Evolutionary conservation across 1,140 invertebrate genomes (phyloP), one percentile per base, ranked within the genome.

Genomic region (Drosophila seguyi): DNA sequence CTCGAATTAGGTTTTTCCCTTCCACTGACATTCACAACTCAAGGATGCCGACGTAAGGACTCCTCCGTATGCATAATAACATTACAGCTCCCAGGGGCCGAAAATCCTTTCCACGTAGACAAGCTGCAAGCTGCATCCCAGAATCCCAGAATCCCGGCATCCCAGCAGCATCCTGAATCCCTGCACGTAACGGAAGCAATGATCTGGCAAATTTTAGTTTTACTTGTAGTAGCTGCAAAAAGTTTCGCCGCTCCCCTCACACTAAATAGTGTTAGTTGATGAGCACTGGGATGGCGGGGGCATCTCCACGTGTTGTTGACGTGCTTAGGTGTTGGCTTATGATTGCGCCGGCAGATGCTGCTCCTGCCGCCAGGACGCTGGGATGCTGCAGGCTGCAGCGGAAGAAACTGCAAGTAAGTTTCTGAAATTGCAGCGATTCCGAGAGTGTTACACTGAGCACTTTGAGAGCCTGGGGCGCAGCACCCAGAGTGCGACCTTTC

Each of bases 171-270:
- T 63, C 66, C 75, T 48, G 73, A 90, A 76, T 88, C 80, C 85
- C 77, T 74, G 81, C 84, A 88, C 84, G 84, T 88, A 88, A 76
- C 84, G 84, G 84, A 88, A 88, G 85, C 84, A 88, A 88, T 88
- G 84, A 88, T 88, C 84, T 88, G 84, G 84, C 84, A 88, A 88
- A 88, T 88, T 88, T 88, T 90, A 88, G 84, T 90, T 88, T 83
- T 81, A 81, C 84, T 88, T 88, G 76, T 84, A 87, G 83, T 76
- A 55, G 73, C 77, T 80, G 80, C 80, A 88, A 80, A 85, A 87
- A 87, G 59, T 87, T 88, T 88, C 63, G 57, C 82, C 41, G 65
- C 56, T 65, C 58, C 74, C 36, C 45, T 68, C 75, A 72, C 82
- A 81, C 84, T 88, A 88, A 87, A 88, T 78, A 88, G 85, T 75